These are phyloP conservation scores for Paramormyrops hopkinsi DNA, from an alignment of 2,797 vertebrate species.

Conservation along the genomic window DNA sequence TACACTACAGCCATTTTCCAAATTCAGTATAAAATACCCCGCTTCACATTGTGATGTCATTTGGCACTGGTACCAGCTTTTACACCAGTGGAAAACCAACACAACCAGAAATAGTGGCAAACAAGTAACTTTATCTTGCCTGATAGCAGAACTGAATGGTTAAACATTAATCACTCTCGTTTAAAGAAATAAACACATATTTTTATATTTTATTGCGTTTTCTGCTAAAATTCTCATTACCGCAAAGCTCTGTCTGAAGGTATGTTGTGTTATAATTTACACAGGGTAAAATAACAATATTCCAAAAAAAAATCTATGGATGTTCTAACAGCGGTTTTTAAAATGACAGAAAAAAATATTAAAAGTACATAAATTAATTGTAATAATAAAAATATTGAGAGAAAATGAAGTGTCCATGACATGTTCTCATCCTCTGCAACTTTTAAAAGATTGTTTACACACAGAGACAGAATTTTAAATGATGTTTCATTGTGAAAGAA, in stretches of 20 bases:
- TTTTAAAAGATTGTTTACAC: conserved; percentile 18
- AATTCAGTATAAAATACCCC: too few relatives aligned
- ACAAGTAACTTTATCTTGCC: too few relatives aligned
- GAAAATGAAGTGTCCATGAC: conserved; percentile 4
- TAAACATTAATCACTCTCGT: too few relatives aligned
- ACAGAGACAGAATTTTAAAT: neutral
- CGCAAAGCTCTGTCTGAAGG: neutral
- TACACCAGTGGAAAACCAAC: too few relatives aligned
- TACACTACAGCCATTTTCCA: too few relatives aligned
- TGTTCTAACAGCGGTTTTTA: conserved; percentile 21
- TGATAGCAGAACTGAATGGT: too few relatives aligned
- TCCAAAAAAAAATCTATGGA: neutral
- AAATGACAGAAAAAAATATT: conserved; percentile 9
- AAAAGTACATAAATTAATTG: conserved; percentile 15
- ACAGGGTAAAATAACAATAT: neutral
- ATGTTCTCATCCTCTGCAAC: conserved; percentile 21
- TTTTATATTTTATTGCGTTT: conserved; percentile 23
- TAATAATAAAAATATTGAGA: neutral
- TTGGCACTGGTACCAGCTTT: too few relatives aligned
- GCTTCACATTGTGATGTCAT: too few relatives aligned
- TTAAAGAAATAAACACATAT: too few relatives aligned
- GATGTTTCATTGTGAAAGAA: neutral
- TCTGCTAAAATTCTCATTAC: conserved; percentile 26
- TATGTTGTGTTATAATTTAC: conserved; percentile 10
- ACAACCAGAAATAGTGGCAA: too few relatives aligned